A percentile compares a stretch with the other conserved stretches of the same genome.
These are phyloP conservation scores for Anthoscopus minutus DNA, from an alignment of 2,113 vertebrate genomes.

Conservation along the genomic window DNA sequence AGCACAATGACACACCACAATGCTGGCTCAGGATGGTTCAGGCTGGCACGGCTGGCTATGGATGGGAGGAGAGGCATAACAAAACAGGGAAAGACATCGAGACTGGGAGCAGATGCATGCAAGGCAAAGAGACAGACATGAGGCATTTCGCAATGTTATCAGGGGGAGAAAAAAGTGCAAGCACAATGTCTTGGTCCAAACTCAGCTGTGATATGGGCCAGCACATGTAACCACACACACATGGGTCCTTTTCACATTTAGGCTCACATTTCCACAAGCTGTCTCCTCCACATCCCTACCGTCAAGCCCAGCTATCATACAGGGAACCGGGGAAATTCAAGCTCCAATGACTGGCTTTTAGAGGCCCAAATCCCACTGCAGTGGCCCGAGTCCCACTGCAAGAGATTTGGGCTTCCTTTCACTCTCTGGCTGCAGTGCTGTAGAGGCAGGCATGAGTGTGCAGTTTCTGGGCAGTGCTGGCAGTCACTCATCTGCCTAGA, in stretches of 20 bases:
- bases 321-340: neutral
- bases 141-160: rapidly evolving
- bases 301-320: neutral
- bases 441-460: neutral
- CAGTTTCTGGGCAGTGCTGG: constrained; percentile 19
- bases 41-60: neutral
- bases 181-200: neutral
- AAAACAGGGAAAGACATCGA: neutral
- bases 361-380: no score
- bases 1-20: neutral
- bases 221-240: neutral
- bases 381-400: neutral
- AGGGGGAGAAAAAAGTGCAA: neutral
- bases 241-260: rapidly evolving
- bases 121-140: neutral
- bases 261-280: neutral
- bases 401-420: neutral
- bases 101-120: neutral
- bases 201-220: neutral
- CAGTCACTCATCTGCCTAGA: neutral
- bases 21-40: neutral
- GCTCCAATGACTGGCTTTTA: neutral
- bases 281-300: neutral
- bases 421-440: neutral
- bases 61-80: neutral